phyloP scores from a whole-genome alignment of 1,140 invertebrate species.

The Euwallacea fornicatus region DNA sequence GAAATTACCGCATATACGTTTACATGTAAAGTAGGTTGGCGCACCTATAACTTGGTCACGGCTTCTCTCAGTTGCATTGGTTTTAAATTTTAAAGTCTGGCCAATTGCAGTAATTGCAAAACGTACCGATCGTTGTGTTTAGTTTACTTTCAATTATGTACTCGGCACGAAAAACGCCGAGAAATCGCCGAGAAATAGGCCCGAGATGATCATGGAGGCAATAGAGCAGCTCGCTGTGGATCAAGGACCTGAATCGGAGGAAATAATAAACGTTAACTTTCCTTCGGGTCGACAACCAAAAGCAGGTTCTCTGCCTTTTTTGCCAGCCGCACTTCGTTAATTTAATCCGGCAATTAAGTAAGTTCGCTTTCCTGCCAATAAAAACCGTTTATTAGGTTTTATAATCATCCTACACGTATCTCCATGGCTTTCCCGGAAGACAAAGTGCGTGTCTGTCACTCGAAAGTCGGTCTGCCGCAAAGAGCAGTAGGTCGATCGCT shows the following conservation, averaged over 20 bases:
- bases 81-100: constrained; percentile 14
- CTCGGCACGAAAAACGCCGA: no score
- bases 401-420: constrained; percentile 17
- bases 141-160: no score
- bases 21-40: constrained; percentile 28
- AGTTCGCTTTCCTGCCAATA: constrained; percentile 23
- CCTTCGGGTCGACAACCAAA: no score
- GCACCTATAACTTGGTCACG: constrained; percentile 30
- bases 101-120: background rate
- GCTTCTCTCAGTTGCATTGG: constrained; percentile 19
- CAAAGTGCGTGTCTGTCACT: constrained; percentile 33
- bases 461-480: constrained; percentile 23
- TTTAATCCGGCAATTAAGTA: constrained; percentile 11
- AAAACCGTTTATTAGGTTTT: constrained; percentile 18
- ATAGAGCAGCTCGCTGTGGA: no score
- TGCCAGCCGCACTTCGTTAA: background rate
- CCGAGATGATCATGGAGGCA: no score
- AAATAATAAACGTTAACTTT: no score
- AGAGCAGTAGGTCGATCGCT: constrained; percentile 38
- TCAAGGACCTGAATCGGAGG: no score
- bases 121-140: background rate
- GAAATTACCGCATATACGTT: constrained; percentile 28
- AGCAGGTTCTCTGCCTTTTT: background rate
- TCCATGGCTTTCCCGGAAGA: constrained; percentile 30
- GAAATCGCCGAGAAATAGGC: no score